Conservation (phyloP, 2,113 vertebrate genomes). For the Cettia cetti region DNA sequence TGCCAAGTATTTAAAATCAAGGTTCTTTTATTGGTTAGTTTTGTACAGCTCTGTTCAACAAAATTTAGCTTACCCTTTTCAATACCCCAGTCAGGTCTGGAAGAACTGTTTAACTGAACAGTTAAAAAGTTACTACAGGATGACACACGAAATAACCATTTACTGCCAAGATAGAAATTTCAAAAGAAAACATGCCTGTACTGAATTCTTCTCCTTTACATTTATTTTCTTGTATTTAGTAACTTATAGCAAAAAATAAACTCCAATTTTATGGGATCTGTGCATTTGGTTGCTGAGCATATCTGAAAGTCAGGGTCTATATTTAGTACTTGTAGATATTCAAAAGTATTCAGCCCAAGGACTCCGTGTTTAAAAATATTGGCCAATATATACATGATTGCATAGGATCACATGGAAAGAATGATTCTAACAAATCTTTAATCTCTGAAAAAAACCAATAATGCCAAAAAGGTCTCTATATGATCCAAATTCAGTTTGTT, state of each 20-base stretch:
- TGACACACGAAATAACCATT: not conserved
- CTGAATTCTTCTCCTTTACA: not conserved
- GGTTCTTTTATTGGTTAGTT: not conserved
- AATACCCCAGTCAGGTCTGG: not conserved
- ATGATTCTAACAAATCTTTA: not conserved
- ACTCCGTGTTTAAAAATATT: not conserved
- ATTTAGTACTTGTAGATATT: not conserved
- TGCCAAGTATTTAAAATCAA: not conserved
- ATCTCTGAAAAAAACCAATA: not conserved
- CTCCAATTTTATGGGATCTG: not conserved
- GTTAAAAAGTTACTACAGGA: not conserved
- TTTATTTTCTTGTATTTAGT: not conserved
- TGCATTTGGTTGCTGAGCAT: not conserved
- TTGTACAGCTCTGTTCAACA: not conserved
- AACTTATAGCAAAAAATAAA: not conserved
- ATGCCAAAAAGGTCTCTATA: not conserved
- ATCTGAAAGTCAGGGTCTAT: not conserved
- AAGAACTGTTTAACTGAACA: not conserved
- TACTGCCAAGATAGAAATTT: not conserved
- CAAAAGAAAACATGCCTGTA: not conserved
- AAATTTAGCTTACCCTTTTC: not conserved
- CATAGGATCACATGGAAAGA: not conserved
- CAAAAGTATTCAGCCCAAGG: not conserved
- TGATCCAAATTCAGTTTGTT: not conserved
- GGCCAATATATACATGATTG: not conserved